Percentiles rank a stretch among this genome's conserved stretches.
Conservation (phyloP, 64 coral and sea anemone genomes). For the Actinia tenebrosa region DNA sequence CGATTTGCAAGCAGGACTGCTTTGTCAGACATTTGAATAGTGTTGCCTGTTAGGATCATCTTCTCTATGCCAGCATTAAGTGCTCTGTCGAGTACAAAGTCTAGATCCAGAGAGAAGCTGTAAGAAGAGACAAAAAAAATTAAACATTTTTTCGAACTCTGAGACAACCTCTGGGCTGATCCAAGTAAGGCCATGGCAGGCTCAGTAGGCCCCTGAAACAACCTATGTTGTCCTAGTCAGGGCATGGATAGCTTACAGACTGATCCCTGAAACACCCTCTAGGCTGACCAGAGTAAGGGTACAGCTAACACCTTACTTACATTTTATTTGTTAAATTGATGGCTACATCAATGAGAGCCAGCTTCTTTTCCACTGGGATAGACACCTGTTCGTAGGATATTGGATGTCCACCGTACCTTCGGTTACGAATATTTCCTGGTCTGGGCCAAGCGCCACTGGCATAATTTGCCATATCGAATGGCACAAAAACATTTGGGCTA, state of each 20-base stretch:
- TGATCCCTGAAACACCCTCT: too few species aligned
- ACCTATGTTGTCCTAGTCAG: too few species aligned
- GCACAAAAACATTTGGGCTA: constrained; percentile 1
- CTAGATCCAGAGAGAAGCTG: constrained; percentile 82
- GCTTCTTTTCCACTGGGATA: constrained; percentile 68
- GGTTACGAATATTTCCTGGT: constrained; percentile 15
- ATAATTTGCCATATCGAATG: background rate
- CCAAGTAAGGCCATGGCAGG: background rate
- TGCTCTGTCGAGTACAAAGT: constrained; percentile 85
- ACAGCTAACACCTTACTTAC: too few species aligned
- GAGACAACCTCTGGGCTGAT: background rate
- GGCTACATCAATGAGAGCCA: constrained; percentile 73
- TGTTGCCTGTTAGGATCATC: constrained; percentile 97
- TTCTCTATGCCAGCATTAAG: constrained; percentile 73
- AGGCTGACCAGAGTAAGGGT: too few species aligned
- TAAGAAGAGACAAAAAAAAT: background rate
- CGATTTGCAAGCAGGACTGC: constrained; percentile 71
- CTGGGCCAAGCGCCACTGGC: background rate
- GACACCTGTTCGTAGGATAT: constrained; percentile 67
- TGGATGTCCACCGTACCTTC: constrained; percentile 31
- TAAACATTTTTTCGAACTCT: too few species aligned
- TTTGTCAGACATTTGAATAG: constrained; percentile 66
- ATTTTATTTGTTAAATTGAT: constrained; percentile 90
- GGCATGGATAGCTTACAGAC: too few species aligned
- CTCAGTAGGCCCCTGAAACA: too few species aligned